These are phyloP conservation scores for Oreortyx pictus DNA, from an alignment of 2,797 vertebrate genomes.

Conservation along the genomic window DNA sequence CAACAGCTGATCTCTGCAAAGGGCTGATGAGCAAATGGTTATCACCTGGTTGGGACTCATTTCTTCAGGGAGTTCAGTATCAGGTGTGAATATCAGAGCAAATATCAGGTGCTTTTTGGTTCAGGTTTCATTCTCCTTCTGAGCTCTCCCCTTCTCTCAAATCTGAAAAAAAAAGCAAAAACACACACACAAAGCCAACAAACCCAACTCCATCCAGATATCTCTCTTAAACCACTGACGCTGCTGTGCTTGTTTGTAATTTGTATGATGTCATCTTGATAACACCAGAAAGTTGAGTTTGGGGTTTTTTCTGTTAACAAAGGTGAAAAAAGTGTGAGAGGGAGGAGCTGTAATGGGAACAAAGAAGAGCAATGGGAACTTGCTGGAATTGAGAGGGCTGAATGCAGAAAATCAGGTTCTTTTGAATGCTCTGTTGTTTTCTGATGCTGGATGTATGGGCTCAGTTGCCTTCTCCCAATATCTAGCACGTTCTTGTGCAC, in stretches of 20 bases:
- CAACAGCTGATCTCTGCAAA: background rate
- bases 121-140: background rate
- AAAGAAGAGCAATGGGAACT: background rate
- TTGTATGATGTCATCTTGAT: background rate
- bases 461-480: background rate
- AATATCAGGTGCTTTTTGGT: background rate
- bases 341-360: background rate
- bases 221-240: background rate
- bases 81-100: background rate
- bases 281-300: background rate
- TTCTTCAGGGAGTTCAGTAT: background rate
- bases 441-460: background rate
- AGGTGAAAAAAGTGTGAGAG: background rate
- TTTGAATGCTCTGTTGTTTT: background rate
- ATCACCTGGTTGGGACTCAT: background rate
- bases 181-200: background rate
- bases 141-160: background rate
- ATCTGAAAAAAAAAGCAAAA: background rate
- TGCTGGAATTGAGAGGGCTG: background rate
- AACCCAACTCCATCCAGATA: accelerated
- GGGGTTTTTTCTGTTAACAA: background rate
- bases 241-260: background rate
- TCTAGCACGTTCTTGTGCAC: background rate
- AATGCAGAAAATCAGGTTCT: slow-evolving; percentile 41
- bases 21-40: background rate